These are phyloP conservation scores for Apistogramma diplotaenia DNA, from an alignment of 2,113 vertebrate species.

Conservation along the genomic window DNA sequence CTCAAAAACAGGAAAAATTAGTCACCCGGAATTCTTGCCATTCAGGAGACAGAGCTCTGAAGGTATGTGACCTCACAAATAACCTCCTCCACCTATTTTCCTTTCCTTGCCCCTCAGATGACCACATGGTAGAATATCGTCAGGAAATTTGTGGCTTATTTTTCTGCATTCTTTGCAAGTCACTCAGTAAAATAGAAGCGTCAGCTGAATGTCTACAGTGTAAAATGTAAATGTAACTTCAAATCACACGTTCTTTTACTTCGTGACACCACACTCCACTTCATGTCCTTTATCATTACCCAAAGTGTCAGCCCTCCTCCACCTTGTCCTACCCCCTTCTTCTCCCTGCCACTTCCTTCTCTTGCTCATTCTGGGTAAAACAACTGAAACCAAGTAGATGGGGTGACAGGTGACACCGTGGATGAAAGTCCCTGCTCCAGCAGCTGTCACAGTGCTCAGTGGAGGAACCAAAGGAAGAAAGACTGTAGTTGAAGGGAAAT, in stretches of 20 bases:
- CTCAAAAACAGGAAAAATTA: background rate
- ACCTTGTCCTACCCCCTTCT: background rate
- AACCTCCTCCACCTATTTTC: background rate
- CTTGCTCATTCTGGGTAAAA: slow-evolving; percentile 31
- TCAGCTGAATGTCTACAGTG: slow-evolving; percentile 39
- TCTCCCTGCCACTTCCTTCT: background rate
- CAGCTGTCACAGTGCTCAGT: slow-evolving; percentile 42
- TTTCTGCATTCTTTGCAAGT: slow-evolving; percentile 5
- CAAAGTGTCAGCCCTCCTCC: slow-evolving; percentile 15
- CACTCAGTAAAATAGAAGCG: background rate
- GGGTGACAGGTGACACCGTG: slow-evolving; percentile 50
- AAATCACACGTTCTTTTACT: slow-evolving; percentile 21
- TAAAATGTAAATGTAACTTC: slow-evolving; percentile 36
- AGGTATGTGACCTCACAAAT: background rate
- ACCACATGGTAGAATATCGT: background rate
- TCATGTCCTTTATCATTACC: slow-evolving; percentile 28
- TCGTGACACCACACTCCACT: slow-evolving; percentile 17
- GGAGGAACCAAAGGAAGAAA: slow-evolving; percentile 32
- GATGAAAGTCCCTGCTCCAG: slow-evolving; percentile 50
- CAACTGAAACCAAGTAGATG: slow-evolving; percentile 35
- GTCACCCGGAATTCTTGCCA: background rate
- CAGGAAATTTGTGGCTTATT: background rate
- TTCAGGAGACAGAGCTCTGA: background rate
- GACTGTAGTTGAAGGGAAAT: slow-evolving; percentile 30
- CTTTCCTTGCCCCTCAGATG: background rate